phyloP scores from a whole-genome alignment of 2,888 invertebrate species.

The Callosobruchus maculatus region DNA sequence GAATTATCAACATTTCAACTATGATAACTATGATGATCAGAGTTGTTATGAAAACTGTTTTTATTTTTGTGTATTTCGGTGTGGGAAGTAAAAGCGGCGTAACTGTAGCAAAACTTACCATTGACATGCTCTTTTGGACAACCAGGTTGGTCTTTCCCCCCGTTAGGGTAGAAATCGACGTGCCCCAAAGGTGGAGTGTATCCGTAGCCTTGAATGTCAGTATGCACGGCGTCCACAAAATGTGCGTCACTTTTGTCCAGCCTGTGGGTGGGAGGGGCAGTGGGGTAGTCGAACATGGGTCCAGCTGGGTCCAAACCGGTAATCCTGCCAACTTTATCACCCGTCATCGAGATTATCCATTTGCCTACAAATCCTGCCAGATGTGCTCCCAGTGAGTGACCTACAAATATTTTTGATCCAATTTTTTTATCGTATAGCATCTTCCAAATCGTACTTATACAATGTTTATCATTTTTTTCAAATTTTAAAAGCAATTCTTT shows the following conservation, averaged over 20 bases:
- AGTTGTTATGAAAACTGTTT: too few relatives aligned
- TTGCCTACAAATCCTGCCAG: conserved; percentile 34
- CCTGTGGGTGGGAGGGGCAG: conserved; percentile 44
- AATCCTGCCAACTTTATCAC: conserved; percentile 45
- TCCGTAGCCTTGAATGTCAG: conserved; percentile 63
- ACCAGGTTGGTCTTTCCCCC: conserved; percentile 66
- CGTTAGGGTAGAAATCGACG: conserved; percentile 73
- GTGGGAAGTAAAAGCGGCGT: too few relatives aligned
- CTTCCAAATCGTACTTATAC: too few relatives aligned
- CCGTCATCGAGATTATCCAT: conserved; percentile 19
- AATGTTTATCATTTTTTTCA: too few relatives aligned
- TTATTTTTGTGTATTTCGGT: too few relatives aligned
- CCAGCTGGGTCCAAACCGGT: conserved; percentile 51
- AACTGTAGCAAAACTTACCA: not conserved
- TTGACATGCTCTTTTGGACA: conserved; percentile 43
- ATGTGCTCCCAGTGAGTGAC: conserved; percentile 39
- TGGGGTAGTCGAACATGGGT: conserved; percentile 39
- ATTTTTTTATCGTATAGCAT: too few relatives aligned
- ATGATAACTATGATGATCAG: too few relatives aligned
- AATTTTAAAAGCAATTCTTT: too few relatives aligned
- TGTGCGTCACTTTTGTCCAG: conserved; percentile 66
- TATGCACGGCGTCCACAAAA: conserved; percentile 74
- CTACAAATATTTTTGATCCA: conserved; percentile 18
- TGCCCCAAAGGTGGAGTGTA: conserved; percentile 61
- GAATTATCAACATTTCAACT: too few relatives aligned